These are phyloP conservation scores for Gambelia wislizenii DNA, from an alignment of 2,797 vertebrate species.

Conservation along the genomic window DNA sequence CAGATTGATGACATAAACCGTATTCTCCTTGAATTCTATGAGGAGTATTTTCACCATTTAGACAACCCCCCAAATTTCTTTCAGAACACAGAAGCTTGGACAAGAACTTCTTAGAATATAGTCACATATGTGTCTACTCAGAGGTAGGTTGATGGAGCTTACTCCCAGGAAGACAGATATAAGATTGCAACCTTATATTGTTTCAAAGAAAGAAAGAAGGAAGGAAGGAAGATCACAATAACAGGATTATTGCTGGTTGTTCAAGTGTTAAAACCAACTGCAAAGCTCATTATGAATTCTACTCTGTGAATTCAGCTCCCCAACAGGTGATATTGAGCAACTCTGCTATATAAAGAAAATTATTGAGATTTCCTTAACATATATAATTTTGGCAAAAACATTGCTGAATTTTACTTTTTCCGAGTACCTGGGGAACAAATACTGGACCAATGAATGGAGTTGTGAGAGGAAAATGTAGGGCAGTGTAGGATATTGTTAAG, in stretches of 20 bases:
- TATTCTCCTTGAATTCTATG: too few relatives aligned
- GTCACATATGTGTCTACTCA: not conserved
- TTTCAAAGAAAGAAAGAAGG: not conserved
- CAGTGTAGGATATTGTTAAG: not conserved
- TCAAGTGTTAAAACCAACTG: not conserved
- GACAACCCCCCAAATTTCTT: too few relatives aligned
- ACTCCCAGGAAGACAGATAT: not conserved
- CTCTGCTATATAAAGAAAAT: not conserved
- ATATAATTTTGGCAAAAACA: not conserved
- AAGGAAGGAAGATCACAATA: not conserved
- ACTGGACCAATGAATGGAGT: not conserved
- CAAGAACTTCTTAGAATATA: not conserved
- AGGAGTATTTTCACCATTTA: too few relatives aligned
- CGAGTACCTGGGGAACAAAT: not conserved
- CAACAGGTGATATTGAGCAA: not conserved
- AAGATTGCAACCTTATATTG: too few relatives aligned
- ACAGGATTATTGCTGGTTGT: not conserved
- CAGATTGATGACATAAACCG: too few relatives aligned
- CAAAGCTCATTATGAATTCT: slow-evolving; percentile 1
- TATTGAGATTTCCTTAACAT: not conserved
- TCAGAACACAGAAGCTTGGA: slow-evolving; percentile 25
- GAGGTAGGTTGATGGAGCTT: not conserved
- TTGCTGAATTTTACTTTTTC: not conserved
- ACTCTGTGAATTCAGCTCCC: not conserved
- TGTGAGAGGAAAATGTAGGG: not conserved